Evolutionary conservation across 1,140 invertebrate genomes (phyloP).

Genomic region (Hydropsyche tenuis): DNA sequence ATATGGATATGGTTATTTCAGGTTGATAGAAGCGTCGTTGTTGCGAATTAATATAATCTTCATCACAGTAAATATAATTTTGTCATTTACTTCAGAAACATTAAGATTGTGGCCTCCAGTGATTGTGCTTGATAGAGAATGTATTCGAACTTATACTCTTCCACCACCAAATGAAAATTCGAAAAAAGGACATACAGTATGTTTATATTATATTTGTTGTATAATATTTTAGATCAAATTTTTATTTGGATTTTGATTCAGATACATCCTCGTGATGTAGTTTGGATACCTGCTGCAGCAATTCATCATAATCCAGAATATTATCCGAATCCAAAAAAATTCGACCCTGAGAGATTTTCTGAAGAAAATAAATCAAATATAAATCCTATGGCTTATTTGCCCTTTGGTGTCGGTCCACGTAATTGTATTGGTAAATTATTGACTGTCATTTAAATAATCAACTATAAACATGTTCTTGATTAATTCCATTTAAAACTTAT

Average conservation of each 20-base stretch:
- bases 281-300: constrained; percentile 61
- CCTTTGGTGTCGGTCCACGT: constrained; percentile 70
- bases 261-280: constrained; percentile 56
- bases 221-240: neutral
- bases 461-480: too few species aligned
- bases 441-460: neutral
- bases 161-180: constrained; percentile 34
- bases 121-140: constrained; percentile 53
- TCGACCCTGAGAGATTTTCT: constrained; percentile 67
- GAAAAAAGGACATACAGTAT: constrained; percentile 6
- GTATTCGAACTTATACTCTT: constrained; percentile 53
- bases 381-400: constrained; percentile 49
- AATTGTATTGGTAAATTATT: constrained; percentile 65
- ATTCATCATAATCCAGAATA: constrained; percentile 65
- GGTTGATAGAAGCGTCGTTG: constrained; percentile 45
- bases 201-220: constrained; percentile 7
- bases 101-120: constrained; percentile 61
- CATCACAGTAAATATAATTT: neutral
- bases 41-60: neutral
- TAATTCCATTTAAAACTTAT: neutral
- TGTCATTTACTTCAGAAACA: constrained; percentile 56
- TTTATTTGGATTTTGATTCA: constrained; percentile 46
- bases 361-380: constrained; percentile 55
- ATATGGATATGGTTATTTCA: constrained; percentile 63
- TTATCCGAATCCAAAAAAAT: constrained; percentile 64